Evolutionary conservation across 92 coral and sea anemone genomes (phyloP).

Genomic region (Palythoa heliodiscus): DNA sequence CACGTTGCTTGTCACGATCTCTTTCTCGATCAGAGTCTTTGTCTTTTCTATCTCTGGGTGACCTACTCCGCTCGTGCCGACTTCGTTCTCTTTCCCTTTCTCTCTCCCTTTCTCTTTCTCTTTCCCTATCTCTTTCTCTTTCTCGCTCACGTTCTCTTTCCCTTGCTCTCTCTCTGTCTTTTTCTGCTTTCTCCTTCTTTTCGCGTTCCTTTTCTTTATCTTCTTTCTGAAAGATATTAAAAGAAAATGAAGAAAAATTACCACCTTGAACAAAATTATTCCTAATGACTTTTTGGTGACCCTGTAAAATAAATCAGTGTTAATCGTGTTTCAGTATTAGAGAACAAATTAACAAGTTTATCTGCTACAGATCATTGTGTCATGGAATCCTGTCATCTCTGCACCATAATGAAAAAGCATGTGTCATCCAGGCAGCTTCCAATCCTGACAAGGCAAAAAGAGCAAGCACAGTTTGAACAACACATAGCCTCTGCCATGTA

Average conservation of each 20-base stretch:
- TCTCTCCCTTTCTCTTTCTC: conserved; percentile 56
- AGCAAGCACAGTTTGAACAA: conserved; percentile 39
- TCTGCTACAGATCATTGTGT: conserved; percentile 7
- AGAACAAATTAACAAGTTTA: conserved; percentile 9
- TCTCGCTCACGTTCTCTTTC: conserved; percentile 49
- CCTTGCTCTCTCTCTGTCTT: conserved; percentile 20
- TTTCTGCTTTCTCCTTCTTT: conserved; percentile 55
- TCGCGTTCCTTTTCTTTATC: conserved; percentile 79
- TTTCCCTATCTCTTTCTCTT: conserved; percentile 59
- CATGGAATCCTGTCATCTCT: conserved; percentile 30
- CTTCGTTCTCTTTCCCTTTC: conserved; percentile 79
- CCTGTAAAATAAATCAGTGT: not conserved
- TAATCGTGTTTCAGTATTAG: not conserved
- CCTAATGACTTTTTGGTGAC: not conserved
- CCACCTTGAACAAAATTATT: not conserved
- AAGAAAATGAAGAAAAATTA: not conserved
- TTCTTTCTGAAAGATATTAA: conserved; percentile 65
- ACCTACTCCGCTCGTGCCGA: conserved; percentile 55
- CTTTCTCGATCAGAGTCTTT: conserved; percentile 76
- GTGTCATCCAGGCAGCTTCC: not conserved
- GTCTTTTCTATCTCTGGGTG: conserved; percentile 52
- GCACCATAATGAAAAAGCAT: not conserved
- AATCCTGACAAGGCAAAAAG: conserved; percentile 11
- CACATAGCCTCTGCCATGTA: not conserved
- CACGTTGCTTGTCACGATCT: conserved; percentile 56